Conservation (phyloP, 64 coral and sea anemone genomes). For the Montipora efflorescens region DNA sequence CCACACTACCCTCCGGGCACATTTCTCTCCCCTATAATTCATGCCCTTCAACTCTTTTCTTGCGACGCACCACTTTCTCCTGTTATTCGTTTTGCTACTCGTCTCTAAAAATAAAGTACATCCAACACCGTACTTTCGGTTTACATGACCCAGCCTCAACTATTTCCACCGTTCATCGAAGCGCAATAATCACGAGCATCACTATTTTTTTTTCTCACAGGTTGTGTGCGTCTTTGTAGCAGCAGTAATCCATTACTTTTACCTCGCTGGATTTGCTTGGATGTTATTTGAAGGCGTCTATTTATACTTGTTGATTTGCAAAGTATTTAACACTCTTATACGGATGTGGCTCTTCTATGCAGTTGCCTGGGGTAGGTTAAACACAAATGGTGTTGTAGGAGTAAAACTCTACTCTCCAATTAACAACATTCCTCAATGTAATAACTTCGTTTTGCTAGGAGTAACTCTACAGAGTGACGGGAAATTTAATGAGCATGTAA, state of each 20-base stretch:
- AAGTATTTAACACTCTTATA: constrained; percentile 80
- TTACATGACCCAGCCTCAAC: no score
- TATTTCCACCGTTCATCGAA: no score
- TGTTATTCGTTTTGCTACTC: no score
- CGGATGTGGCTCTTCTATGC: constrained; percentile 75
- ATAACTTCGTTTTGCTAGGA: constrained; percentile 57
- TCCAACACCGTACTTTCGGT: no score
- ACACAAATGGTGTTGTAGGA: not conserved
- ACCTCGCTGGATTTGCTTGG: constrained; percentile 83
- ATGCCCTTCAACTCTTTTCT: no score
- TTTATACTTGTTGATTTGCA: constrained; percentile 81
- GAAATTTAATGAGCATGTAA: constrained; percentile 67
- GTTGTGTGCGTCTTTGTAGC: constrained; percentile 76
- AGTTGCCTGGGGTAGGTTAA: constrained; percentile 80
- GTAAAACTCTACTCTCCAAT: constrained; percentile 49
- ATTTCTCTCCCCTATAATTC: no score
- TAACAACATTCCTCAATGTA: constrained; percentile 74
- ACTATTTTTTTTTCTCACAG: not conserved
- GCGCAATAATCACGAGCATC: no score
- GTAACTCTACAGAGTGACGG: constrained; percentile 75
- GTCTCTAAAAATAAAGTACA: no score
- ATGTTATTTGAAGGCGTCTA: constrained; percentile 90
- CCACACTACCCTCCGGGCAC: no score
- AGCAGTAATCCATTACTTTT: constrained; percentile 78
- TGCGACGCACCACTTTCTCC: no score